Evolutionary conservation across 2,888 invertebrate genomes (phyloP).

Genomic region (Zygogramma bicolorata): DNA sequence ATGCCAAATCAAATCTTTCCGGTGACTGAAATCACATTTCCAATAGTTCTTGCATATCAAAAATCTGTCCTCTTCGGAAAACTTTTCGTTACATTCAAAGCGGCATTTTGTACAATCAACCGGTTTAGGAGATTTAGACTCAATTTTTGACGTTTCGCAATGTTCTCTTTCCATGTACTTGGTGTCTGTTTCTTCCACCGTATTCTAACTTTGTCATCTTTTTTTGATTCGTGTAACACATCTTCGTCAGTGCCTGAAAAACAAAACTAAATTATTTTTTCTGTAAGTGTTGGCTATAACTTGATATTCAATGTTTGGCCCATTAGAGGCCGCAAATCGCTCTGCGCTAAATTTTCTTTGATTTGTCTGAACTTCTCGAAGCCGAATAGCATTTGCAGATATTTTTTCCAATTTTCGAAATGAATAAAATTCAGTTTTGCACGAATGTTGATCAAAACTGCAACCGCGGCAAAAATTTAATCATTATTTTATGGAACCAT

Average conservation of each 20-base stretch:
- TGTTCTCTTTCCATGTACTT: constrained; percentile 10
- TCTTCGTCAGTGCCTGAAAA: neutral
- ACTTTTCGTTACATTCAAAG: constrained; percentile 15
- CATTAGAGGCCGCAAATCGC: too few relatives aligned
- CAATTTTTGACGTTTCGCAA: constrained; percentile 9
- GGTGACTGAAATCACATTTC: constrained; percentile 31
- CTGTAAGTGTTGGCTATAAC: too few relatives aligned
- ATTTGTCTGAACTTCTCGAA: too few relatives aligned
- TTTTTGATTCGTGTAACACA: neutral
- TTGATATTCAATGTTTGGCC: too few relatives aligned
- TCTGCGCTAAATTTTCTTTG: too few relatives aligned
- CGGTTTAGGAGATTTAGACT: constrained; percentile 3
- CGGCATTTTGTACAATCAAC: constrained; percentile 20
- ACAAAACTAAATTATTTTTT: too few relatives aligned
- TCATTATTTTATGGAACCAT: too few relatives aligned
- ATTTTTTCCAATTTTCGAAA: too few relatives aligned
- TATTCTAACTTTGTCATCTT: neutral
- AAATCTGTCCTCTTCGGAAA: neutral
- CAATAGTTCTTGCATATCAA: constrained; percentile 31
- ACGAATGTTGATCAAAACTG: too few relatives aligned
- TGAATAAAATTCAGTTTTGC: too few relatives aligned
- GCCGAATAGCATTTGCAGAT: too few relatives aligned
- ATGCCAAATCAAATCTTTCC: constrained; percentile 39
- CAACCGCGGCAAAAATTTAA: too few relatives aligned
- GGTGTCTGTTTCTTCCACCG: constrained; percentile 9